Evolutionary conservation across 2,888 invertebrate species (phyloP).

Genomic region (Drosophila subsilvestris): DNA sequence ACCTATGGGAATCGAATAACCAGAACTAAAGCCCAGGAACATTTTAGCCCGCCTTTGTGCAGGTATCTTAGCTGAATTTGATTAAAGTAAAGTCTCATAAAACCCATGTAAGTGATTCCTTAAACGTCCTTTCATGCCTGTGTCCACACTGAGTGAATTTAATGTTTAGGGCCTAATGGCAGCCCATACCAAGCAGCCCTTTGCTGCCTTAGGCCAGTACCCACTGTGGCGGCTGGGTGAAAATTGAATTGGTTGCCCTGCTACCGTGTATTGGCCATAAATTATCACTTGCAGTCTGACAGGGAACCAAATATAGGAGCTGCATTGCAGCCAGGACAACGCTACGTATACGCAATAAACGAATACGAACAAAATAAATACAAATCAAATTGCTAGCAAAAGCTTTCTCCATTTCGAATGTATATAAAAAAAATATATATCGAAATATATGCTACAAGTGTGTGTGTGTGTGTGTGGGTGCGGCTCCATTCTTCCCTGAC

Average conservation of each 20-base stretch:
- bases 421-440: constrained; percentile 18
- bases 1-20: background rate
- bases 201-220: constrained; percentile 3
- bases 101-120: background rate
- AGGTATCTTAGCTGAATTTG: too few relatives aligned
- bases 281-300: constrained; percentile 67
- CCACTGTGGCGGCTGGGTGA: constrained; percentile 22
- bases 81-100: too few relatives aligned
- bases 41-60: background rate
- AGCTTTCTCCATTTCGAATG: constrained; percentile 66
- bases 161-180: constrained; percentile 28
- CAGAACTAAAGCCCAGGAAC: background rate
- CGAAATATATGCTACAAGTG: constrained; percentile 6
- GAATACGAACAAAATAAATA: constrained; percentile 31
- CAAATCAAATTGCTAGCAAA: constrained; percentile 53
- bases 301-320: constrained; percentile 38
- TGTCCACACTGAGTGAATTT: constrained; percentile 16
- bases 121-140: too few relatives aligned
- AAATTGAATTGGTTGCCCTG: constrained; percentile 40
- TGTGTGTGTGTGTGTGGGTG: constrained; percentile 10
- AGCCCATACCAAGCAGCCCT: constrained; percentile 17
- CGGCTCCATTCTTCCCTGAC: background rate
- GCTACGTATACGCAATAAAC: constrained; percentile 48
- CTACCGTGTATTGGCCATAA: constrained; percentile 66
- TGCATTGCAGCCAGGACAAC: constrained; percentile 20